Conservation (phyloP, 1,140 invertebrate species). For the Zaprionus ghesquierei region DNA sequence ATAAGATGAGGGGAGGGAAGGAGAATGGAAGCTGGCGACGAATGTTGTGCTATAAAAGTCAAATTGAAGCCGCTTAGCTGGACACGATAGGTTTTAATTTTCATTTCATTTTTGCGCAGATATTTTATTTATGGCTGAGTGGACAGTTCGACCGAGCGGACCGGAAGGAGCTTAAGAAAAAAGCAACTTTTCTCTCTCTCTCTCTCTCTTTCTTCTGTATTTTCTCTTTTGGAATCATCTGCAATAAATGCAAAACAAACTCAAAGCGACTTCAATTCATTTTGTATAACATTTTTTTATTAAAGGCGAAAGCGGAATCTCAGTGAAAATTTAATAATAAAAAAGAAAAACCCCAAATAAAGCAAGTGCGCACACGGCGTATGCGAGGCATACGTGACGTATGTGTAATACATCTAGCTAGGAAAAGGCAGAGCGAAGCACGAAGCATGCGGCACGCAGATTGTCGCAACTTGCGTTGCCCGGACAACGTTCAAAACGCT, state of each 20-base stretch:
- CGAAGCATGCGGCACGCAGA: neutral
- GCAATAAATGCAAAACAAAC: conserved; percentile 22
- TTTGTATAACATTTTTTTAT: neutral
- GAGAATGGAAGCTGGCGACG: neutral
- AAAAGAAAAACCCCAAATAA: neutral
- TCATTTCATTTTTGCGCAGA: conserved; percentile 2
- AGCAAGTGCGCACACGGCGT: conserved; percentile 6
- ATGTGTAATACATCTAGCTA: conserved; percentile 19
- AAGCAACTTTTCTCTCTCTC: neutral
- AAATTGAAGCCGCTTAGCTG: conserved; percentile 23
- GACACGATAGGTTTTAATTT: neutral
- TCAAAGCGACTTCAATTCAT: conserved; percentile 5
- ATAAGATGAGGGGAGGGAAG: neutral
- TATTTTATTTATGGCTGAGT: conserved; percentile 36
- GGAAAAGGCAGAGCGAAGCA: neutral
- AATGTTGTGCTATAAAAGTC: conserved; percentile 5
- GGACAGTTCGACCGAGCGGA: conserved; percentile 5
- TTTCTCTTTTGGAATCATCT: neutral
- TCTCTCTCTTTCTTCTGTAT: no score
- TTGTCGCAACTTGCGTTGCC: conserved; percentile 35
- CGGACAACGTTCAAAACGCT: conserved; percentile 43
- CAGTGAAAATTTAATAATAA: conserved; percentile 29
- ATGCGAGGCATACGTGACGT: conserved; percentile 29
- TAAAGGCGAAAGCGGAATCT: no score
- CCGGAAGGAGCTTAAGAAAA: neutral